Percentiles rank a stretch among this genome's conserved stretches.
phyloP scores from a whole-genome alignment of 30 jellyfish, hydroid and myxozoan genomes.

The Turritopsis dohrnii region DNA sequence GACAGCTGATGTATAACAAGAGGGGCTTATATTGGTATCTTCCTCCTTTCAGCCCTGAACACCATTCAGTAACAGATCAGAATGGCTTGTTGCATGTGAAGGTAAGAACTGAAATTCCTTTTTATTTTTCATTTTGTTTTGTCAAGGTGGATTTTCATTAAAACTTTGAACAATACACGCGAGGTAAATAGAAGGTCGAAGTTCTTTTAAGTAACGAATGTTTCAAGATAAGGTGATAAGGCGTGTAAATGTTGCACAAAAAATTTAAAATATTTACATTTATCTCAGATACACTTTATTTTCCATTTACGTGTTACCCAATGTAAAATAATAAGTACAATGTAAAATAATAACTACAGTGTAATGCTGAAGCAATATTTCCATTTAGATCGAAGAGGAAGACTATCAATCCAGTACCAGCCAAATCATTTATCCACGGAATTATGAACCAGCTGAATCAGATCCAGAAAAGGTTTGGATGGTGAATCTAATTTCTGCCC shows the following conservation, averaged over 20 bases:
- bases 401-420: slow-evolving; percentile 28
- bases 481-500: background rate
- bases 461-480: slow-evolving; percentile 29
- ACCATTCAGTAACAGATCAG: background rate
- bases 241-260: too few species aligned
- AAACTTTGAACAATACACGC: background rate
- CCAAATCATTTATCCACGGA: slow-evolving; percentile 37
- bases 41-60: background rate
- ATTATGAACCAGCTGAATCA: slow-evolving; percentile 40
- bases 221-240: too few species aligned
- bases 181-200: too few species aligned
- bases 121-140: background rate
- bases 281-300: too few species aligned
- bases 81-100: background rate
- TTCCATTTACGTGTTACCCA: too few species aligned
- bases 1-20: background rate
- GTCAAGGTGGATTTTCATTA: background rate
- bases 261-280: too few species aligned
- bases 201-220: too few species aligned
- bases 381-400: slow-evolving; percentile 20
- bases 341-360: too few species aligned
- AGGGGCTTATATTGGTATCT: background rate
- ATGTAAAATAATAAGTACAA: too few species aligned
- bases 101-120: background rate
- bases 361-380: too few species aligned